A percentile compares a stretch with the other conserved stretches of the same genome.
These are phyloP conservation scores for Sebastes taczanowskii DNA, from an alignment of 2,797 vertebrate species.

Conservation along the genomic window DNA sequence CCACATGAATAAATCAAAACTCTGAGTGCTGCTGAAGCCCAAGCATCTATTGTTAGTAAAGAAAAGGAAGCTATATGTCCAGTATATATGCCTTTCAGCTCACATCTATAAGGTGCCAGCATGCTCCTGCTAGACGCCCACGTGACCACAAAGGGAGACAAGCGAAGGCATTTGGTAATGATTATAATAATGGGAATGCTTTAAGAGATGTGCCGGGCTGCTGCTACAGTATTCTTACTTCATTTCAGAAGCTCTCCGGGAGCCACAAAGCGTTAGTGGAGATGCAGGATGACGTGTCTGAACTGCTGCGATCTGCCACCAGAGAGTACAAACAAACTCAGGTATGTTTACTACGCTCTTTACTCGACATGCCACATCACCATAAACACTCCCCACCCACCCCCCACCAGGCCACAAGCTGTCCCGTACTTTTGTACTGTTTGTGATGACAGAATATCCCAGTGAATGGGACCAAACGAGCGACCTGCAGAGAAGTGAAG, in stretches of 20 bases:
- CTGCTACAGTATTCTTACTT: slow-evolving; percentile 12
- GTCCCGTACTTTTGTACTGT: slow-evolving; percentile 16
- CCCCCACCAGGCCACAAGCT: neutral
- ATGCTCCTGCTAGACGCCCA: neutral
- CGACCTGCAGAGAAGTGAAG: slow-evolving; percentile 37
- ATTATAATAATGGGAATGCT: slow-evolving; percentile 10
- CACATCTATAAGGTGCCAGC: slow-evolving; percentile 14
- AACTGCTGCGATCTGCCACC: slow-evolving; percentile 88
- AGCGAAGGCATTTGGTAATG: neutral
- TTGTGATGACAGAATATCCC: slow-evolving; percentile 34
- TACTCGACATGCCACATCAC: neutral
- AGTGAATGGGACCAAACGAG: slow-evolving; percentile 35
- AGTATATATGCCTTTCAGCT: slow-evolving; percentile 19
- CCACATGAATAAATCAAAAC: slow-evolving; percentile 72
- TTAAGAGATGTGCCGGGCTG: neutral
- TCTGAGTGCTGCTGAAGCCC: slow-evolving; percentile 49
- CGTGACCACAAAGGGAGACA: neutral
- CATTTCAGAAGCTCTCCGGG: slow-evolving; percentile 92
- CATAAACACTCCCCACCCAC: neutral
- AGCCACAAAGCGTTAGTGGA: slow-evolving; percentile 98
- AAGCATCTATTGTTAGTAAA: slow-evolving; percentile 44
- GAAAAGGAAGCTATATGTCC: slow-evolving; percentile 27
- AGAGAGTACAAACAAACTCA: slow-evolving; percentile 88
- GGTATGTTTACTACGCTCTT: slow-evolving; percentile 76
- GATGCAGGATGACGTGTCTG: slow-evolving; percentile 93